Evolutionary conservation across 2,888 invertebrate genomes (phyloP).

Genomic region (Nebria brevicollis): DNA sequence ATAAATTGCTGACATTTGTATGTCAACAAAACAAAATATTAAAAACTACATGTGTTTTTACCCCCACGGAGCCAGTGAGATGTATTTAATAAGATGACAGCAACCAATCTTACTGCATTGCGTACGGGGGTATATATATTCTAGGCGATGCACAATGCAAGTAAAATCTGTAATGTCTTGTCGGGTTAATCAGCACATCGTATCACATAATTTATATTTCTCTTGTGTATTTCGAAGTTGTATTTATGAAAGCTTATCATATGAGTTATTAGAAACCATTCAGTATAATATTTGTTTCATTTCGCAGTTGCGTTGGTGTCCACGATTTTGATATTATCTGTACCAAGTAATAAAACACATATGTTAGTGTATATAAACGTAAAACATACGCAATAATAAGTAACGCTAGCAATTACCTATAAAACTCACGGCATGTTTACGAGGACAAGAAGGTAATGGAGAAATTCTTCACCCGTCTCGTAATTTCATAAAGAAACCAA

Average conservation of each 20-base stretch:
- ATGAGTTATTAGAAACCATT: not conserved
- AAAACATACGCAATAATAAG: constrained; percentile 13
- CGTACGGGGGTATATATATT: not conserved
- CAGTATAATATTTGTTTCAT: constrained; percentile 19
- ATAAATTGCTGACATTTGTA: not conserved
- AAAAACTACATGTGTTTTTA: not conserved
- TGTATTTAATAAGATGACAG: not conserved
- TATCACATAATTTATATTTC: not conserved
- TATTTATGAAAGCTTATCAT: not conserved
- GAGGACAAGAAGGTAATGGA: constrained; percentile 34
- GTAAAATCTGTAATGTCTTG: not conserved
- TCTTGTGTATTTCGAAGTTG: not conserved
- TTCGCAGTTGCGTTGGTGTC: constrained; percentile 20
- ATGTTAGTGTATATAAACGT: not conserved
- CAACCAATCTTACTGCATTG: not conserved
- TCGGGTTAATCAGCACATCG: not conserved
- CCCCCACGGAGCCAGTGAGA: no score
- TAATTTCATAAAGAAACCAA: constrained; percentile 42
- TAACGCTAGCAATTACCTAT: constrained; percentile 18
- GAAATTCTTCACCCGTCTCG: constrained; percentile 34
- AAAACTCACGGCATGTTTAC: constrained; percentile 34
- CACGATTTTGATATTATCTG: constrained; percentile 33
- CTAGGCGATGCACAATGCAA: not conserved
- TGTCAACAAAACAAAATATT: not conserved
- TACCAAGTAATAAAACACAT: not conserved